Percentiles rank a stretch among this genome's conserved stretches.
Conservation (phyloP, 2,888 invertebrate genomes). For the Trichogramma dendrolimi region DNA sequence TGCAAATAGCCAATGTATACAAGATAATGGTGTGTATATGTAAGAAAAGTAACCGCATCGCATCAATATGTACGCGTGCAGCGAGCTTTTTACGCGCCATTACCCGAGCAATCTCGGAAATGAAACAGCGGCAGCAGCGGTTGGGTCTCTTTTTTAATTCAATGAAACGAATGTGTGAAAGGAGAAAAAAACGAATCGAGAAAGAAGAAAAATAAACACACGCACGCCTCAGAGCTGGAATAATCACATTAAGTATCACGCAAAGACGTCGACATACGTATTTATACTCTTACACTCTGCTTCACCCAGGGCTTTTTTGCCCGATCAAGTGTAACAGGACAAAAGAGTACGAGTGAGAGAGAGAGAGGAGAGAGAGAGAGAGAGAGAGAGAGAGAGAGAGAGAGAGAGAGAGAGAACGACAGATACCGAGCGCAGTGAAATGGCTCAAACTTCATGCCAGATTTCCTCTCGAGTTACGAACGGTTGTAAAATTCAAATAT, state of each 20-base stretch:
- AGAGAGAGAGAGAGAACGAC: background rate
- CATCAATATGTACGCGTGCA: slow-evolving; percentile 1
- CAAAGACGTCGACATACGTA: background rate
- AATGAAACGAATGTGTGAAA: slow-evolving; percentile 15
- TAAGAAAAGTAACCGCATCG: too few species aligned
- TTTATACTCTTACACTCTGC: background rate
- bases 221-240: slow-evolving; percentile 22
- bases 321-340: too few species aligned
- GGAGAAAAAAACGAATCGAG: slow-evolving; percentile 9
- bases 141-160: slow-evolving; percentile 14
- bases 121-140: slow-evolving; percentile 37
- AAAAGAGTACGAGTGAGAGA: slow-evolving; percentile 14
- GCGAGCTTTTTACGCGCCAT: slow-evolving; percentile 43
- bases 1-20: too few species aligned
- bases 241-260: slow-evolving; percentile 38
- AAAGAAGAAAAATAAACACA: slow-evolving; percentile 29
- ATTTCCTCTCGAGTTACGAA: too few species aligned
- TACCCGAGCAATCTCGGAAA: slow-evolving; percentile 43
- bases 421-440: background rate
- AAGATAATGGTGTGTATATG: too few species aligned
- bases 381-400: background rate
- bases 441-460: too few species aligned
- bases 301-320: slow-evolving; percentile 2
- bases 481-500: slow-evolving; percentile 17
- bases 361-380: slow-evolving; percentile 24